Base-by-base conservation (phyloP, 92 coral and sea anemone species). In the Epizoanthus stellaris region DNA sequence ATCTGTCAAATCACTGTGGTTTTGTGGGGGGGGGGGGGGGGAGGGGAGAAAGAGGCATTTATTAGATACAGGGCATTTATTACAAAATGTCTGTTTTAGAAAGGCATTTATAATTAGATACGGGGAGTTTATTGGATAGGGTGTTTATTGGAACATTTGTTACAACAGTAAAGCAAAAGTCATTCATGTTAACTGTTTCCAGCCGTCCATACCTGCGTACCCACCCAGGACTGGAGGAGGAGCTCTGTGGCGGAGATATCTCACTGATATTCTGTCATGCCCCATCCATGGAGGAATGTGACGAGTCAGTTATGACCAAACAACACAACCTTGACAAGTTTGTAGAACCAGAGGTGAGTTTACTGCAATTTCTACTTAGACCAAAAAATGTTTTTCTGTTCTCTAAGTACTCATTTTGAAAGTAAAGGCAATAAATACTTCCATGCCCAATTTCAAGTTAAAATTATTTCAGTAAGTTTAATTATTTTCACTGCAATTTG, bases 181-280 rank as follows among this genome's bases (percentile, higher is more conserved):
- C 56, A 49, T 49, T 8, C 9, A 49, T 49, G 9, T 8, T 49
- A 6, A 9, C 14, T 49, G 1, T 49, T 5, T 36, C 58, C 76
- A 94, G 99, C 85, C 95, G 90, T 8, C 90, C 98, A 7, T 81
- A 88, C 82, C 86, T 94, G 16, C 93, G 92, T 64, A 88, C 85
- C 1, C 91, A 92, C 82, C 95, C 96, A 16, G 98, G 98, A 60
- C 90, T 97, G 25, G 88, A 87, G 59, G 93, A 93, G 61, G 91
- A 81, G 25, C 77, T 93, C 6, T 93, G 95, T 85, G 91, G 99
- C 38, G 99, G 99, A 40, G 99, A 97, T 76, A 73, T 97, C 42
- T 88, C 98, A 2, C 73, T 97, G 23, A 85, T 90, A 54, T 94
- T 97, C 60, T 88, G 80, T 34, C 98, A 97, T 86, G 89, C 86